These are phyloP conservation scores for Yponomeuta sedellus DNA, from an alignment of 2,888 invertebrate genomes.

Conservation along the genomic window DNA sequence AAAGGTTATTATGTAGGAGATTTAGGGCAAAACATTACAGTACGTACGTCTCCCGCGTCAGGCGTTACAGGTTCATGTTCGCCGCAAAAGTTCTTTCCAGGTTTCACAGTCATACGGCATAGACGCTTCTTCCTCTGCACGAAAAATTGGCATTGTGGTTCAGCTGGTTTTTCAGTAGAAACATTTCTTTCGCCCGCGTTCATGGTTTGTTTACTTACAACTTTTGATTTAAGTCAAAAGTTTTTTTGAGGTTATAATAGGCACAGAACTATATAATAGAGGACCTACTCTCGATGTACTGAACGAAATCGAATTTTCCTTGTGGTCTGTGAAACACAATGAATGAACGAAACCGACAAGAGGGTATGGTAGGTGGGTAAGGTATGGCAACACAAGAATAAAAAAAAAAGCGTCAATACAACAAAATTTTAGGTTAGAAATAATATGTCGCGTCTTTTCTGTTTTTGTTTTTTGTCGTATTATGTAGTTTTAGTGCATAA, in stretches of 20 bases:
- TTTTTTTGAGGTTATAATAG: conserved; percentile 9
- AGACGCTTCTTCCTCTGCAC: conserved; percentile 83
- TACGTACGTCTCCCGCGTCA: conserved; percentile 38
- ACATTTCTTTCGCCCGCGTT: not conserved
- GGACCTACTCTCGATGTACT: too few species aligned
- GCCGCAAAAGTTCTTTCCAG: conserved; percentile 82
- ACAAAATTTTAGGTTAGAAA: conserved; percentile 28
- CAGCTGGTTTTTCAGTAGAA: not conserved
- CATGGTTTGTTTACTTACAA: conserved; percentile 14
- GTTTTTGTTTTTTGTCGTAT: conserved; percentile 60
- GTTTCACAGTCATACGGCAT: conserved; percentile 84
- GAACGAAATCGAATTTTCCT: too few species aligned
- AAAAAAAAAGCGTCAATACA: conserved; percentile 6
- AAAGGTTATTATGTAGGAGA: not conserved
- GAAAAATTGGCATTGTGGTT: conserved; percentile 78
- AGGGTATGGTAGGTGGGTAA: too few species aligned
- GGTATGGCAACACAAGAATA: not conserved
- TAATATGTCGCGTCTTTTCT: conserved; percentile 50
- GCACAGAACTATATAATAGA: not conserved
- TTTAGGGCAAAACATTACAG: not conserved
- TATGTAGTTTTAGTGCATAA: conserved; percentile 56
- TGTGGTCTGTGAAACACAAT: too few species aligned
- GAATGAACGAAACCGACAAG: too few species aligned
- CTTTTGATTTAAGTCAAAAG: not conserved
- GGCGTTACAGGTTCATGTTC: conserved; percentile 77